Evolutionary conservation across 2,113 vertebrate genomes (phyloP), one percentile per base, ranked within the genome.

Genomic region (Paradoxurus hermaphroditus): DNA sequence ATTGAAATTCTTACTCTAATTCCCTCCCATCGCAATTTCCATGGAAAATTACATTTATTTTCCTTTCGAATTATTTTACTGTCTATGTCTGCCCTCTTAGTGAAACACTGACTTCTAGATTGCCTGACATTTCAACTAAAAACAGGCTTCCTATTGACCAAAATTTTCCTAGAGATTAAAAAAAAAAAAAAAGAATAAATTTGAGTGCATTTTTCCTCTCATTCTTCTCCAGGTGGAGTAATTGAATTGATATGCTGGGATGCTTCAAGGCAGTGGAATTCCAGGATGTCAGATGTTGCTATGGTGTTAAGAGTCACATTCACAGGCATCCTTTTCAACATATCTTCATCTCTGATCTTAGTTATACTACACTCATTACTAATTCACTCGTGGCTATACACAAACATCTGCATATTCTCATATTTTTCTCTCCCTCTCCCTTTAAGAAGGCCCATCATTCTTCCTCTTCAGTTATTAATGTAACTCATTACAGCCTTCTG

Each of bases 401-500:
- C 95, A 97, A 97, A 97, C 97, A 98, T 97, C 97, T 98, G 98
- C 94, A 95, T 94, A 94, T 96, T 94, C 96, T 98, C 92, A 86
- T 56, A 93, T 46, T 89, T 97, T 97, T 59, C 84, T 97, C 86
- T 16, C 63, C 75, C 89, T 91, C 97, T 36, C 79, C 97, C 97
- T 97, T 98, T 97, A 98, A 98, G 97, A 98, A 98, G 88, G 95
- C 95, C 98, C 97, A 97, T 98, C 96, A 96, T 96, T 93, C 92
- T 97, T 88, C 68, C 79, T 84, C 90, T 92, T 96, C 95, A 97
- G 94, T 98, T 98, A 95, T 98, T 98, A 98, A 97, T 97, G 92
- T 63, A 51, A 91, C 95, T 98, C 95, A 96, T 98, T 98, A 98
- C 68, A 97, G 29, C 77, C 96, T 96, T 97, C 98, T 97, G 95